Evolutionary conservation across 2,797 vertebrate species (phyloP).

Genomic region (Dromococcyx pavoninus): DNA sequence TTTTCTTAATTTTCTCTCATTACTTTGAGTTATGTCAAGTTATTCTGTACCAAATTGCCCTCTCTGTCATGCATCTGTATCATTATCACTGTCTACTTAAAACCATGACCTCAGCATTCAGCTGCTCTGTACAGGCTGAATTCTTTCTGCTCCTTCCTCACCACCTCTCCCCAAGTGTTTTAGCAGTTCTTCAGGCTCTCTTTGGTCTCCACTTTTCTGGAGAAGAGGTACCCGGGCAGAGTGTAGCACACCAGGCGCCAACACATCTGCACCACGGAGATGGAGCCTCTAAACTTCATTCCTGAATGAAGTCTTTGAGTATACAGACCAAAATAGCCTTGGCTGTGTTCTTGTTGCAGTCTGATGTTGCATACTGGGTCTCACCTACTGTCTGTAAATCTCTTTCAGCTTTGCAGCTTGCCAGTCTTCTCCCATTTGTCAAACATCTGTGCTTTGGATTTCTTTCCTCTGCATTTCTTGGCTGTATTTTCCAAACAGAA

Average conservation of each 20-base stretch:
- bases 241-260: neutral
- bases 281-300: conserved; percentile 10
- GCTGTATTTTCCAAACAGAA: conserved; percentile 31
- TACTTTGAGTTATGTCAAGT: conserved; percentile 25
- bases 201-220: conserved; percentile 16
- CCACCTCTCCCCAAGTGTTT: neutral
- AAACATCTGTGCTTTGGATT: neutral
- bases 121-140: neutral
- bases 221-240: neutral
- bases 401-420: neutral
- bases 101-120: neutral
- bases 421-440: neutral
- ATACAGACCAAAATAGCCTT: conserved; percentile 20
- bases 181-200: neutral
- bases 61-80: neutral
- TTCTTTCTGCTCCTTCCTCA: neutral
- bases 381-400: conserved; percentile 32
- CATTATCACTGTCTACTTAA: conserved; percentile 1
- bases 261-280: neutral
- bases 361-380: neutral
- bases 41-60: neutral
- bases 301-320: neutral
- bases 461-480: neutral
- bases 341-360: neutral
- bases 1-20: conserved; percentile 20